Conservation (phyloP, 2,113 vertebrate genomes). For the Tiliqua scincoides region DNA sequence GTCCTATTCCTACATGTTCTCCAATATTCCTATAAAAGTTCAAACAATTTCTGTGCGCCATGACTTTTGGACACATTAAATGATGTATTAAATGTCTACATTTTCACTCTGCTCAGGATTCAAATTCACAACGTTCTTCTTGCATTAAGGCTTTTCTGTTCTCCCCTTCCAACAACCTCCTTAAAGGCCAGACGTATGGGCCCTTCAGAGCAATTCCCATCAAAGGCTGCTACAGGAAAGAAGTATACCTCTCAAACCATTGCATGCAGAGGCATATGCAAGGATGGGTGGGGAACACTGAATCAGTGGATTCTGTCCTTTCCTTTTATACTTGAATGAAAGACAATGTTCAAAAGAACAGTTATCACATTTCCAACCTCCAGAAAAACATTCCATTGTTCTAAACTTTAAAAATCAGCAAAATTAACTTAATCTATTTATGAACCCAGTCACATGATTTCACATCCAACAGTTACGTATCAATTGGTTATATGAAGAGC, state of each 20-base stretch:
- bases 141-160: too few species aligned
- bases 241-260: too few species aligned
- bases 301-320: too few species aligned
- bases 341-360: too few species aligned
- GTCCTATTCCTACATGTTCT: not conserved
- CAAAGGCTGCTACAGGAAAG: too few species aligned
- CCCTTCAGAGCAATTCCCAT: too few species aligned
- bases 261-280: too few species aligned
- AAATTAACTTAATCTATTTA: not conserved
- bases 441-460: not conserved
- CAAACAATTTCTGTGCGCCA: not conserved
- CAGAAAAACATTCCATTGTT: not conserved
- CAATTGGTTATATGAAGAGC: not conserved
- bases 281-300: too few species aligned
- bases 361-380: too few species aligned
- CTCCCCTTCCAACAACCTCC: too few species aligned
- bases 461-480: not conserved
- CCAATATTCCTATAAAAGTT: not conserved
- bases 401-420: not conserved
- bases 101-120: not conserved
- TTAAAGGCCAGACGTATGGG: too few species aligned
- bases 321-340: too few species aligned
- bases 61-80: not conserved
- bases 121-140: not conserved
- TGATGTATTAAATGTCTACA: not conserved